phyloP scores from a whole-genome alignment of 2,113 vertebrate species.

The Zingel zingel region DNA sequence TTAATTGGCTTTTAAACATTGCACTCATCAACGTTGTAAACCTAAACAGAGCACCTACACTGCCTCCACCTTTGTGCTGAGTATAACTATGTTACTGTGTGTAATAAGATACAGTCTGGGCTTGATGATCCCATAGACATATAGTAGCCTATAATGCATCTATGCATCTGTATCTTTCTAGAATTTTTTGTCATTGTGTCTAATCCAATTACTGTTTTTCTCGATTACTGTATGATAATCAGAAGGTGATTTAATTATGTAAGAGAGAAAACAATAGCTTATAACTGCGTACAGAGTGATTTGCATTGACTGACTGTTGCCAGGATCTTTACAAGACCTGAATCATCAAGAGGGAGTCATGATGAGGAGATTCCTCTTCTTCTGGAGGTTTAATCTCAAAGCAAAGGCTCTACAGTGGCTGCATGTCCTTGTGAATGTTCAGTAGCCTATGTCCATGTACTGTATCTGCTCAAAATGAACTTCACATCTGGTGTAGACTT shows the following conservation, averaged over 20 bases:
- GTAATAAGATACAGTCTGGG: conserved; percentile 33
- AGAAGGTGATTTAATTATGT: conserved; percentile 45
- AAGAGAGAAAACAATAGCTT: conserved; percentile 16
- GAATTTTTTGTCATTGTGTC: not conserved
- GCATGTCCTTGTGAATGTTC: conserved; percentile 23
- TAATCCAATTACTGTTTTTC: not conserved
- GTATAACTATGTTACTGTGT: conserved; percentile 51
- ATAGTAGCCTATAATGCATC: not conserved
- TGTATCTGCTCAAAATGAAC: conserved; percentile 16
- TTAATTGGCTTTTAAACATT: conserved; percentile 30
- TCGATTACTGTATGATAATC: conserved; percentile 26
- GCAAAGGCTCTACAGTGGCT: conserved; percentile 14
- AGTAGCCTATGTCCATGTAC: not conserved
- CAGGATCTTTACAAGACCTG: conserved; percentile 24
- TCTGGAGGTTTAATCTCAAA: conserved; percentile 13
- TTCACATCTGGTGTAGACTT: conserved; percentile 8
- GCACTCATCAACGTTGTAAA: not conserved
- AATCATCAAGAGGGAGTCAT: not conserved
- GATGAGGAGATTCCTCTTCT: conserved; percentile 27
- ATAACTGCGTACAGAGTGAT: conserved; percentile 1
- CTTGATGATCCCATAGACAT: conserved; percentile 5
- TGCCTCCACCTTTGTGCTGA: conserved; percentile 28
- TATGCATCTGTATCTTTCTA: not conserved
- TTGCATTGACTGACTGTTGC: conserved; percentile 14
- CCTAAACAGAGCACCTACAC: conserved; percentile 10